Percentiles rank a stretch among this genome's conserved stretches.
Conservation (phyloP, 1,140 invertebrate species). For the Tribolium madens region DNA sequence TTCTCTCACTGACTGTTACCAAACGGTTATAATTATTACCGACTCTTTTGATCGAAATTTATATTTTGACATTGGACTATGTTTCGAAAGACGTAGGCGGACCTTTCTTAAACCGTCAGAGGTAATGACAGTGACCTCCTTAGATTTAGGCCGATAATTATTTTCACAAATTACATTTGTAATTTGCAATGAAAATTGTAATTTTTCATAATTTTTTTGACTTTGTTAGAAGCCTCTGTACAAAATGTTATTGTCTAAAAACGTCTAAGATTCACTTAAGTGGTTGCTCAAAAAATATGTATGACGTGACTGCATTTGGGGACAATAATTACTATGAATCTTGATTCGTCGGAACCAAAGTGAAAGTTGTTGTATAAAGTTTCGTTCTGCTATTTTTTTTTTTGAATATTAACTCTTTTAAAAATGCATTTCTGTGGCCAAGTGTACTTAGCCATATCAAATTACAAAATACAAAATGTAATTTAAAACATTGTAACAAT, state of each 20-base stretch:
- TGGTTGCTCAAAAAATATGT: neutral
- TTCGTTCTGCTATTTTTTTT: neutral
- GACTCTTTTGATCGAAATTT: neutral
- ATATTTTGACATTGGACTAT: neutral
- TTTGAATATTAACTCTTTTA: too few relatives aligned
- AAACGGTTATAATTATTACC: conserved; percentile 20
- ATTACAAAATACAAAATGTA: too few relatives aligned
- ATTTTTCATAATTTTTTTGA: too few relatives aligned
- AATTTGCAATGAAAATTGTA: neutral
- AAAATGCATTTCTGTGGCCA: too few relatives aligned
- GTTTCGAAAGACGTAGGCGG: conserved; percentile 24
- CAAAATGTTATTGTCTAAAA: too few relatives aligned
- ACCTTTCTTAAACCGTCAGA: neutral
- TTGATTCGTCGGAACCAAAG: neutral
- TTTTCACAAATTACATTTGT: neutral
- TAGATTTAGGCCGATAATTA: conserved; percentile 11
- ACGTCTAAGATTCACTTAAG: too few relatives aligned
- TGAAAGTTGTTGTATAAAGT: neutral
- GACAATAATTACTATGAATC: neutral
- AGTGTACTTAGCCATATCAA: too few relatives aligned
- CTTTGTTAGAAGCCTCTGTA: too few relatives aligned
- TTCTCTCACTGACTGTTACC: neutral
- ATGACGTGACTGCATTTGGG: neutral
- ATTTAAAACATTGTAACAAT: too few relatives aligned
- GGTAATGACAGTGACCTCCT: conserved; percentile 16